Evolutionary conservation across 2,113 vertebrate species (phyloP).

Genomic region (Bagarius yarrelli): DNA sequence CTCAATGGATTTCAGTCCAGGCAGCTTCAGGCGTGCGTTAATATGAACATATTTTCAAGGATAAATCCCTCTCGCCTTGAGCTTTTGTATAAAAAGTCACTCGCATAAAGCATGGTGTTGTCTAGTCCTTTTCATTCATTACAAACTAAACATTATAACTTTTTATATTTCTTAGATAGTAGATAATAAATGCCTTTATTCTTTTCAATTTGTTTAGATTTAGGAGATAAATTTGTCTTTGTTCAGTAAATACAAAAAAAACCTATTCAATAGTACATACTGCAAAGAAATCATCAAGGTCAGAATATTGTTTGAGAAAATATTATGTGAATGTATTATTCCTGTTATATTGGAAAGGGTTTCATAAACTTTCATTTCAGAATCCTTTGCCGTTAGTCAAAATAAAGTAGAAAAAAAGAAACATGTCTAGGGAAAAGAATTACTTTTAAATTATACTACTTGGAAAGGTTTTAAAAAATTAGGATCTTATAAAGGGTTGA

Average conservation of each 20-base stretch:
- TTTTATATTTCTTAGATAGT: not conserved
- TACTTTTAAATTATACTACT: no score
- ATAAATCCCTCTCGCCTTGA: conserved; percentile 41
- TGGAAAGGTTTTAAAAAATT: no score
- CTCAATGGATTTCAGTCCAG: conserved; percentile 47
- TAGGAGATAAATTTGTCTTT: not conserved
- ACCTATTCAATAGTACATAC: not conserved
- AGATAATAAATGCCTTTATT: not conserved
- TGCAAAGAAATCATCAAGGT: not conserved
- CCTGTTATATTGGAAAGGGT: not conserved
- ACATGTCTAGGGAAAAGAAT: no score
- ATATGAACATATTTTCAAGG: conserved; percentile 43
- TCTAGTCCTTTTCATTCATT: not conserved
- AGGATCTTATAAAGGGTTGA: no score
- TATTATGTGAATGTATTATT: not conserved
- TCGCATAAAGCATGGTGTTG: not conserved
- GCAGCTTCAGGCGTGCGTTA: conserved; percentile 38
- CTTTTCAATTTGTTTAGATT: not conserved
- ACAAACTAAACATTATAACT: conserved; percentile 5
- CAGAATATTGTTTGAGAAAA: conserved; percentile 9
- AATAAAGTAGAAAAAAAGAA: not conserved
- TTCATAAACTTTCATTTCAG: conserved; percentile 13
- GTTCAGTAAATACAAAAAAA: not conserved
- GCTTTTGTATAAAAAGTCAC: conserved; percentile 24
- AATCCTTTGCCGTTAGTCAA: not conserved